These are phyloP conservation scores for Agrotis puta DNA, from an alignment of 2,888 invertebrate species.

Conservation along the genomic window DNA sequence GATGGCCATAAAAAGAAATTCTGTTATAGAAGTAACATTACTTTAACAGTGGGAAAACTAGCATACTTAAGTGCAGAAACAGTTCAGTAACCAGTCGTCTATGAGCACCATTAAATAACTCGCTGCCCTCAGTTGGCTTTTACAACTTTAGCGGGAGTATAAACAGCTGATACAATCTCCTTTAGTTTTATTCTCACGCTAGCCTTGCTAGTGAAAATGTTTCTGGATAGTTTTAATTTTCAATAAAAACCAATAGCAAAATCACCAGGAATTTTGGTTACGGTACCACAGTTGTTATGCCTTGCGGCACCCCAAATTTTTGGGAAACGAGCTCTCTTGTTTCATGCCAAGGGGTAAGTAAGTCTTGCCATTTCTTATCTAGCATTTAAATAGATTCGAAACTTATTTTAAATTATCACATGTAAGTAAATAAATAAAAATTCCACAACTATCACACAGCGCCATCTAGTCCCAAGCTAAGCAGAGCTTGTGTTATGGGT, in stretches of 20 bases:
- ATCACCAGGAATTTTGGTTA: not conserved
- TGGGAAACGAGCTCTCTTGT: too few species aligned
- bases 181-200: constrained; percentile 53
- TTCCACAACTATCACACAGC: too few species aligned
- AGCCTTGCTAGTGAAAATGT: constrained; percentile 10
- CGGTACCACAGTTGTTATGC: not conserved
- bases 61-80: constrained; percentile 37
- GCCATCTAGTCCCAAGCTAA: too few species aligned
- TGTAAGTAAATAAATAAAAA: too few species aligned
- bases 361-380: not conserved
- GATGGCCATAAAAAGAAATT: not conserved
- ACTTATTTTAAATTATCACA: not conserved
- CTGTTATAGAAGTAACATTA: not conserved
- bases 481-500: too few species aligned
- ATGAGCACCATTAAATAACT: constrained; percentile 56
- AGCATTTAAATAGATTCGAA: not conserved
- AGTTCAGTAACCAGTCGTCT: constrained; percentile 49
- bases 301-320: not conserved
- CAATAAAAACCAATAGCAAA: too few species aligned
- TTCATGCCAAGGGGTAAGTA: not conserved
- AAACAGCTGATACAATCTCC: constrained; percentile 59
- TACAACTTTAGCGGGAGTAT: constrained; percentile 58
- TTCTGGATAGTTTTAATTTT: not conserved
- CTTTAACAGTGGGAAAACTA: constrained; percentile 2
- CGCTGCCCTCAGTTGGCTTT: constrained; percentile 62